A percentile compares a stretch with the other conserved stretches of the same genome.
These are phyloP conservation scores for Agonum fuliginosum DNA, from an alignment of 2,888 invertebrate genomes.

Conservation along the genomic window DNA sequence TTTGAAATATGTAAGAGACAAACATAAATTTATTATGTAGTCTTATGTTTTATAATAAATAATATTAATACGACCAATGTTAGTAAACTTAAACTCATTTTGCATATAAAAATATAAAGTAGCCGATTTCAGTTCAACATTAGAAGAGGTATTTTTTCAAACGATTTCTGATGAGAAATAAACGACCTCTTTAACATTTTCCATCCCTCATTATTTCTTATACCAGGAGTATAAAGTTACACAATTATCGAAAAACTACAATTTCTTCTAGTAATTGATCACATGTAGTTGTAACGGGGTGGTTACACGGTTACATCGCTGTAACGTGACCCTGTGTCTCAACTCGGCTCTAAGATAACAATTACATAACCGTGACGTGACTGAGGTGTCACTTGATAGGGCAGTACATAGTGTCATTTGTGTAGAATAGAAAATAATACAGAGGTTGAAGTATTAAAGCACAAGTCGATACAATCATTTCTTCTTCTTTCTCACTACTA, in stretches of 20 bases:
- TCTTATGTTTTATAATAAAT: too few relatives aligned
- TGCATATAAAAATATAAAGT: too few relatives aligned
- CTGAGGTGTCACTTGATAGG: neutral
- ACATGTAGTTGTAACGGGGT: neutral
- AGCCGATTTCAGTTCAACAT: too few relatives aligned
- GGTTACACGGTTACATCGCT: neutral
- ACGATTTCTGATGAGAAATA: neutral
- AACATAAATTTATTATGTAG: too few relatives aligned
- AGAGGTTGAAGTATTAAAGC: too few relatives aligned
- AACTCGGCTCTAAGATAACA: neutral
- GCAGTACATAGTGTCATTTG: too few relatives aligned
- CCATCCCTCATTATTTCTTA: neutral
- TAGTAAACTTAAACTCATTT: too few relatives aligned
- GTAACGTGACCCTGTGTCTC: too few relatives aligned
- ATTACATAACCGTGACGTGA: neutral
- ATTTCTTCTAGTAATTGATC: neutral
- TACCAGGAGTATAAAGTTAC: neutral
- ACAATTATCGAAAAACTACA: constrained; percentile 13
- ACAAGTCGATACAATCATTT: neutral
- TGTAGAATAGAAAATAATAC: too few relatives aligned
- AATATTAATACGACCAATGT: too few relatives aligned
- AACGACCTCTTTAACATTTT: neutral
- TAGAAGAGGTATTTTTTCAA: neutral
- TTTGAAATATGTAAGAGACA: too few relatives aligned
- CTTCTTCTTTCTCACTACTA: neutral